phyloP scores from a whole-genome alignment of 2,113 vertebrate species.

The Pristiophorus japonicus region DNA sequence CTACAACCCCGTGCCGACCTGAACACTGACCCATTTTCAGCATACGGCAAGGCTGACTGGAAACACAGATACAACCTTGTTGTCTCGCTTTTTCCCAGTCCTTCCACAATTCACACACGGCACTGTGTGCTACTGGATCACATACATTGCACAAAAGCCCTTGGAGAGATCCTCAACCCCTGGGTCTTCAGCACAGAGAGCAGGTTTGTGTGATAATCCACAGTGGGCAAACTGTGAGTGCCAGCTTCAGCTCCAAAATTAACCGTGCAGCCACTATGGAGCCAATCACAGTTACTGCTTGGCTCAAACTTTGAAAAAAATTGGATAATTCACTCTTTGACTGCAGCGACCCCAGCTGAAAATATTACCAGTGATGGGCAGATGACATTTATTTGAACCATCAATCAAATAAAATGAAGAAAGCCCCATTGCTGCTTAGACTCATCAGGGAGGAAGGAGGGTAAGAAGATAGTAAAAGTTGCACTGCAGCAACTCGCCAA shows the following conservation, averaged over 20 bases:
- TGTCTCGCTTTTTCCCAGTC: background rate
- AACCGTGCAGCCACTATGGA: background rate
- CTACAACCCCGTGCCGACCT: background rate
- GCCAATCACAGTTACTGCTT: constrained; percentile 12
- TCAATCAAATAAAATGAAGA: constrained; percentile 15
- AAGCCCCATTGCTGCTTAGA: background rate
- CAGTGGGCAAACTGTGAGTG: constrained; percentile 22
- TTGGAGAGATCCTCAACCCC: constrained; percentile 15
- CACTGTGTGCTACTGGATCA: background rate
- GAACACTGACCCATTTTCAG: constrained; percentile 34
- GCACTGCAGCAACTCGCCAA: background rate
- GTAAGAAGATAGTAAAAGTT: background rate
- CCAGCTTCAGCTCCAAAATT: background rate
- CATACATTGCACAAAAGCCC: background rate
- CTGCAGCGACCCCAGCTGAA: background rate
- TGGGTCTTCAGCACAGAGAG: constrained; percentile 31
- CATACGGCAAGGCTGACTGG: background rate
- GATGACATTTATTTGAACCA: background rate
- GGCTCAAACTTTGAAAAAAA: constrained; percentile 23
- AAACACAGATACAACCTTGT: constrained; percentile 26
- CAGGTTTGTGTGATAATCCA: constrained; percentile 19
- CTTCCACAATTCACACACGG: background rate
- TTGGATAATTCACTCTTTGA: constrained; percentile 32
- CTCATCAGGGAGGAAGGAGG: background rate
- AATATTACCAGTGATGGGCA: background rate